Evolutionary conservation across 2,888 invertebrate species (phyloP).

Genomic region (Malthinus flaveolus): DNA sequence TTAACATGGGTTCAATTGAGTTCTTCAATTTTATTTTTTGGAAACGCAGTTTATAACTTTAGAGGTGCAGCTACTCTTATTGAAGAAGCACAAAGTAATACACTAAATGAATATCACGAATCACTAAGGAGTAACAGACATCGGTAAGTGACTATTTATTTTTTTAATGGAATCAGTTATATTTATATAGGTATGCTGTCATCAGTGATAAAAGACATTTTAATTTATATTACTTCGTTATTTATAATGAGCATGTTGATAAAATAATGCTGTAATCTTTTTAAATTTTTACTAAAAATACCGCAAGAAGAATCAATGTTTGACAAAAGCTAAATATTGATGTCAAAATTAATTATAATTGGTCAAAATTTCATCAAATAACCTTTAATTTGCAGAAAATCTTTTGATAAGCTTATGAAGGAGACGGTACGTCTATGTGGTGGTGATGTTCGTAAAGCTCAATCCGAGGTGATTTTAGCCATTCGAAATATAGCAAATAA

Average conservation of each 20-base stretch:
- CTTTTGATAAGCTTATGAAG: slow-evolving; percentile 61
- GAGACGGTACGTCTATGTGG: slow-evolving; percentile 57
- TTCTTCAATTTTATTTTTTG: slow-evolving; percentile 40
- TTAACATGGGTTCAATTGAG: slow-evolving; percentile 36
- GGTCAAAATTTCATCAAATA: not conserved
- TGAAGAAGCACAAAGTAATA: slow-evolving; percentile 59
- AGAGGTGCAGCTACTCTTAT: slow-evolving; percentile 33
- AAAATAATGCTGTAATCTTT: no score
- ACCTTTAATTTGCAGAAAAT: slow-evolving; percentile 55
- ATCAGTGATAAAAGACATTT: not conserved
- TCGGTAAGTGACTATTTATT: slow-evolving; percentile 35
- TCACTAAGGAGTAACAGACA: slow-evolving; percentile 61
- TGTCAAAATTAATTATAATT: not conserved
- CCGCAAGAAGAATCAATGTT: not conserved
- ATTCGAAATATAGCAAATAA: slow-evolving; percentile 59
- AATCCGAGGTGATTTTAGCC: slow-evolving; percentile 60
- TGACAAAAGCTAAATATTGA: not conserved
- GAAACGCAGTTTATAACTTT: slow-evolving; percentile 37
- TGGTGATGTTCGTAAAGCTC: slow-evolving; percentile 54
- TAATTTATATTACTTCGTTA: not conserved
- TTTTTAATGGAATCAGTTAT: not conserved
- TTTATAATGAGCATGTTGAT: no score
- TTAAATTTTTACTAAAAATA: no score
- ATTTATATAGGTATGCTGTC: not conserved
- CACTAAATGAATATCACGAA: slow-evolving; percentile 58